A percentile compares a stretch with the other conserved stretches of the same genome.
phyloP scores from a whole-genome alignment of 1,140 invertebrate species.

The Monomorium pharaonis region DNA sequence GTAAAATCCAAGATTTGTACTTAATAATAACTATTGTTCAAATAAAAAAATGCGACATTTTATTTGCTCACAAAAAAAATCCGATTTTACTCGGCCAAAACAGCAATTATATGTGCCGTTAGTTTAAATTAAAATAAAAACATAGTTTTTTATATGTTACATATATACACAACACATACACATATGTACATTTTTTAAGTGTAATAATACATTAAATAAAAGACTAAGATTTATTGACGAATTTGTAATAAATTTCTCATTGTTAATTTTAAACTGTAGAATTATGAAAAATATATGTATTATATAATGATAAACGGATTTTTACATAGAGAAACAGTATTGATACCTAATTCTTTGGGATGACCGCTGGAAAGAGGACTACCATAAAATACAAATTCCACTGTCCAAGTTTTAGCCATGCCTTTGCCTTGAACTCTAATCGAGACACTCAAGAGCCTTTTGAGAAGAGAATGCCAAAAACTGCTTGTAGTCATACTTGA shows the following conservation, averaged over 20 bases:
- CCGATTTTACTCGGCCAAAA: neutral
- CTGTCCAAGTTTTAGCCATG: conserved; percentile 92
- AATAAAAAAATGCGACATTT: neutral
- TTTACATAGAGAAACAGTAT: conserved; percentile 1
- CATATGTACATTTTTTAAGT: neutral
- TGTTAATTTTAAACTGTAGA: conserved; percentile 34
- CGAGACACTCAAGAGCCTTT: conserved; percentile 93
- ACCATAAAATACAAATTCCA: conserved; percentile 95
- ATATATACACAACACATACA: neutral
- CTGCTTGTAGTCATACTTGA: conserved; percentile 74
- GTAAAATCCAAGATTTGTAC: neutral
- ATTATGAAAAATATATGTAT: neutral
- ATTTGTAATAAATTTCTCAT: conserved; percentile 10
- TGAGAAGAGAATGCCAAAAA: conserved; percentile 89
- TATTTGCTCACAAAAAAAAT: neutral
- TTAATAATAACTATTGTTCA: conserved; percentile 9
- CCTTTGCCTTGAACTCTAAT: conserved; percentile 92
- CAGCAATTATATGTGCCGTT: neutral
- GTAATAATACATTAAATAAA: neutral
- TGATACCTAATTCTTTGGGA: conserved; percentile 92
- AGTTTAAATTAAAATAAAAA: neutral
- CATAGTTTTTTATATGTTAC: neutral
- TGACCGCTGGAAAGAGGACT: conserved; percentile 92
- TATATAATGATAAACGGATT: neutral
- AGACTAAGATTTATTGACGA: neutral